phyloP scores from a whole-genome alignment of 2,113 vertebrate species.

The Stictonetta naevosa region DNA sequence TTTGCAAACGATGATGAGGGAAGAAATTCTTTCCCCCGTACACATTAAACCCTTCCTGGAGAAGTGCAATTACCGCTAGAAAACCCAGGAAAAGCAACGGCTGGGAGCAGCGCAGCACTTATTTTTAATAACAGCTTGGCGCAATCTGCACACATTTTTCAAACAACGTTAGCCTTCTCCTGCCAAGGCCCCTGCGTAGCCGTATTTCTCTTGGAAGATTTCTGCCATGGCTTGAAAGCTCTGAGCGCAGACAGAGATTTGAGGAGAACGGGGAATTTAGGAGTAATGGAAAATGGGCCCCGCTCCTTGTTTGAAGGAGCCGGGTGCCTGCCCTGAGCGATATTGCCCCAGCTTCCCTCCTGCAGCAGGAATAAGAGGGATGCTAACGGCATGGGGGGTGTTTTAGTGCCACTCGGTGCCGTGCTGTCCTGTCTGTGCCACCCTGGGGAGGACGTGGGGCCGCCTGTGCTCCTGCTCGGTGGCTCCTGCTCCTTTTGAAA shows the following conservation, averaged over 20 bases:
- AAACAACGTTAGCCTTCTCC: not conserved
- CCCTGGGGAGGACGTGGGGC: too few species aligned
- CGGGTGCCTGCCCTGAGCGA: not conserved
- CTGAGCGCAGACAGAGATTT: not conserved
- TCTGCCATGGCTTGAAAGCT: not conserved
- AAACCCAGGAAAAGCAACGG: not conserved
- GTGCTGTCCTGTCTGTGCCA: too few species aligned
- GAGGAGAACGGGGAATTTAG: not conserved
- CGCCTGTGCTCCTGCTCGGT: not conserved
- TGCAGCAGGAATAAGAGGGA: not conserved
- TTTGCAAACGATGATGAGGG: not conserved
- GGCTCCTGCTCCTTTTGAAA: not conserved
- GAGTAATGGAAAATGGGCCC: not conserved
- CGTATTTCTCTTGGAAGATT: not conserved
- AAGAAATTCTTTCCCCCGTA: not conserved
- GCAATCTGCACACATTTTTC: constrained; percentile 30
- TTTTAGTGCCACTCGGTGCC: not conserved
- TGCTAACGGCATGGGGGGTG: too few species aligned
- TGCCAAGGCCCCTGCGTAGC: constrained; percentile 37
- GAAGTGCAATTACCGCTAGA: not conserved
- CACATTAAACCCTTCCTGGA: not conserved
- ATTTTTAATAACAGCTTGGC: constrained; percentile 57
- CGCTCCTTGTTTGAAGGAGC: not conserved
- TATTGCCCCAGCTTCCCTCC: not conserved
- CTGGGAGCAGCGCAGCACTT: not conserved